Evolutionary conservation across 2,113 vertebrate genomes (phyloP).

Genomic region (Bombycilla garrulus): DNA sequence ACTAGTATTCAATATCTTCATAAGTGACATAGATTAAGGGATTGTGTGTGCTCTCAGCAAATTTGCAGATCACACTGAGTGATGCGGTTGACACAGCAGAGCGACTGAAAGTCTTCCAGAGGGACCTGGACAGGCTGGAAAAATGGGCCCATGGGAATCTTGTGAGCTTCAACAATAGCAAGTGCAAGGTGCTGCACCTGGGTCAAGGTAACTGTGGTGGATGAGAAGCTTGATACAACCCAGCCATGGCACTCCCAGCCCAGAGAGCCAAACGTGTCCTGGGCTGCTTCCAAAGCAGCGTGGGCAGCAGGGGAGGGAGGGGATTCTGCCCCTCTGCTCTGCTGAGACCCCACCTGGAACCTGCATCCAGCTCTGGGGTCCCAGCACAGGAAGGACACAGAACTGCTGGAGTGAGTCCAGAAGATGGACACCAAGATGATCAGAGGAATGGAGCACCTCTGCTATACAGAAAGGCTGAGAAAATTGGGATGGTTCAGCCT

Average conservation of each 20-base stretch:
- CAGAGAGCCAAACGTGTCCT: background rate
- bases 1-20: background rate
- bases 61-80: background rate
- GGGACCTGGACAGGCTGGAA: background rate
- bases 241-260: no score
- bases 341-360: background rate
- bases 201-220: background rate
- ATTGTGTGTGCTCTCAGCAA: background rate
- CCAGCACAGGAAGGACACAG: background rate
- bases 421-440: background rate
- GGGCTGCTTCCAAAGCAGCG: background rate
- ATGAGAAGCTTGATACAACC: background rate
- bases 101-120: background rate
- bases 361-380: background rate
- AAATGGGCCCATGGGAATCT: background rate
- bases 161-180: background rate
- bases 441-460: background rate
- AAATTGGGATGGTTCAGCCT: background rate
- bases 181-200: background rate
- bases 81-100: background rate
- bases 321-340: background rate
- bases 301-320: background rate
- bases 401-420: background rate
- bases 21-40: background rate
- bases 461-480: background rate